Evolutionary conservation across 2,888 invertebrate genomes (phyloP), one percentile per base, ranked within the genome.

Genomic region (Tenthredo amoena): DNA sequence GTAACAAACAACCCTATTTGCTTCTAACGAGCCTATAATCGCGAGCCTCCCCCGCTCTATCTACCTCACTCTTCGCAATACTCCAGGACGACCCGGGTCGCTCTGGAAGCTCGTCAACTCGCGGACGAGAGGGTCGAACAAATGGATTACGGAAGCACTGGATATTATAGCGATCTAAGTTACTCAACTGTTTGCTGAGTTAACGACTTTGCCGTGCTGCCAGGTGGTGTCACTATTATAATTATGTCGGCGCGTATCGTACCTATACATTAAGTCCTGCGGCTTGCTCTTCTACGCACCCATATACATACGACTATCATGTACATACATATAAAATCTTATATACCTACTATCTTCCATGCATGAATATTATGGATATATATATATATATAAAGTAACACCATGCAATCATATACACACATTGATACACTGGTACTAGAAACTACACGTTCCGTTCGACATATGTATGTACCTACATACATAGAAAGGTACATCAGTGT

Each of bases 181-280:
- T 88, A 88, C 89, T 88, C 87, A 87, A 90, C 88, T 90, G 91
- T 92, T 91, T 91, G 90, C 89, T 88, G 85, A 91, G 90, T 89
- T 92, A 92, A 92, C 91, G 91, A 93, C 91, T 90, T 88, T 87
- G 85, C 87, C 89, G 86, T 87, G 85, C 86, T 87, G 89, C 93
- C 92, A 92, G 93, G 91, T 93, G 92, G 89, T 90, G 91, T 90
- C 89, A 88, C 90, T 90, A 88, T 91, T 89, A 89, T 92, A 92
- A 93, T 93, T 92, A 92, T 88, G 88, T 88, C 72, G 84, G 86
- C 47, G 65, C 87, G 85, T 83, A 47, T 47, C n/a, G 68, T 68
- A 68, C 68, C 10, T 40, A 83, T 40, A 83, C 83, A 81, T 50
- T 31, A 81, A 58, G 58, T 81, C 62, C 9, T 34, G 18, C 77